phyloP scores from a whole-genome alignment of 2,113 vertebrate species.

The Lophotis ruficrista region DNA sequence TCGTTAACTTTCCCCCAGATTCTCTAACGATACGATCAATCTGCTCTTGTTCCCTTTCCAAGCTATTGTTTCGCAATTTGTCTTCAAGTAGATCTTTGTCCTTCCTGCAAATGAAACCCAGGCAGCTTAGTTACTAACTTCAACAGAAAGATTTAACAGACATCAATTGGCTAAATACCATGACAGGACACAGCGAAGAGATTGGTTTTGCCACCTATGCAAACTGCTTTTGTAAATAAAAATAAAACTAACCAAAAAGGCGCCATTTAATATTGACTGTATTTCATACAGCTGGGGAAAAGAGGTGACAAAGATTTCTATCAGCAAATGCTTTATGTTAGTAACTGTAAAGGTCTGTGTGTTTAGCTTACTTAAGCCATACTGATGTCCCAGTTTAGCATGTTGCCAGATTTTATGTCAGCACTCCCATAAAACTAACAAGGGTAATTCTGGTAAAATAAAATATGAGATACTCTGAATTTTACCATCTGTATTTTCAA shows the following conservation, averaged over 20 bases:
- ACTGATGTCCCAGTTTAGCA: not conserved
- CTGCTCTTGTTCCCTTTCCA: conserved; percentile 90
- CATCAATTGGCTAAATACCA: not conserved
- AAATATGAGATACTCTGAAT: not conserved
- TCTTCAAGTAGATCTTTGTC: conserved; percentile 88
- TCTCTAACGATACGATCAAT: conserved; percentile 89
- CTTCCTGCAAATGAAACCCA: conserved; percentile 75
- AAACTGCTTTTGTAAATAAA: not conserved
- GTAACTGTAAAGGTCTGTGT: not conserved
- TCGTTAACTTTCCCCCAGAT: conserved; percentile 91
- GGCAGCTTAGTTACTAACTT: not conserved
- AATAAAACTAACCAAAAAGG: not conserved
- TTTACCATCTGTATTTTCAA: not conserved
- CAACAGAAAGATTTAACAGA: not conserved
- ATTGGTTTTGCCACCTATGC: not conserved
- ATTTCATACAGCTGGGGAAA: not conserved
- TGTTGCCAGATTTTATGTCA: not conserved
- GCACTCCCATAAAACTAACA: not conserved
- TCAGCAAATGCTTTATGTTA: not conserved
- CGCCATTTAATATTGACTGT: not conserved
- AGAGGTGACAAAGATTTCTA: rapidly evolving
- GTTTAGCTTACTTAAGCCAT: not conserved
- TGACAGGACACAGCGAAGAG: not conserved
- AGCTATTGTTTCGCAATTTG: conserved; percentile 72
- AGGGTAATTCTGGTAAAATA: not conserved